Conservation (phyloP, 92 coral and sea anemone genomes). For the Montipora capitata region DNA sequence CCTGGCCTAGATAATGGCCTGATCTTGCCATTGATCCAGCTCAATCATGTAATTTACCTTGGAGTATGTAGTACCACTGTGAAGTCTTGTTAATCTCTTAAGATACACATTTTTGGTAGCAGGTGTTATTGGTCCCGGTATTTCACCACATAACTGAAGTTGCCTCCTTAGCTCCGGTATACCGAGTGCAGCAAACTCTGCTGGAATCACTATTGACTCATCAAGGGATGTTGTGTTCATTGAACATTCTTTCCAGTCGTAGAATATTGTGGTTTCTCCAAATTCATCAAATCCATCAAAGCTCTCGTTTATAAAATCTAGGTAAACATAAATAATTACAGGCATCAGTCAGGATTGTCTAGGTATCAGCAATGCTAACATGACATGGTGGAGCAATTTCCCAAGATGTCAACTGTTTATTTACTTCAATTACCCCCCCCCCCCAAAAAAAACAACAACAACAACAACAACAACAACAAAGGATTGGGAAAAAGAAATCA, state of each 20-base stretch:
- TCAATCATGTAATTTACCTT: not conserved
- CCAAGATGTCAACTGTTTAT: too few relatives aligned
- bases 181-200: constrained; percentile 11
- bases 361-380: too few relatives aligned
- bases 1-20: too few relatives aligned
- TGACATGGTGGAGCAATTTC: too few relatives aligned
- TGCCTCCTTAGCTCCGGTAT: constrained; percentile 57
- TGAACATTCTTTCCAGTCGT: constrained; percentile 91
- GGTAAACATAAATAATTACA: not conserved
- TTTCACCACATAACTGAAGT: constrained; percentile 71
- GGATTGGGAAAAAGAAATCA: too few relatives aligned
- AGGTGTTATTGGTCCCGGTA: constrained; percentile 89
- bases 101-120: constrained; percentile 81
- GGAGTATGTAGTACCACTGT: constrained; percentile 58
- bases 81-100: constrained; percentile 74
- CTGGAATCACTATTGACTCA: constrained; percentile 74
- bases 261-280: constrained; percentile 76
- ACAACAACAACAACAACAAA: too few relatives aligned
- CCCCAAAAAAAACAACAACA: too few relatives aligned
- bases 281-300: not conserved
- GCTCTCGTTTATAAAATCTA: constrained; percentile 17
- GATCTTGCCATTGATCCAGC: too few relatives aligned
- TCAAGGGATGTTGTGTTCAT: constrained; percentile 50
- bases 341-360: too few relatives aligned
- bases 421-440: too few relatives aligned